Evolutionary conservation across 2,888 invertebrate genomes (phyloP).

Genomic region (Desoria tigrina): DNA sequence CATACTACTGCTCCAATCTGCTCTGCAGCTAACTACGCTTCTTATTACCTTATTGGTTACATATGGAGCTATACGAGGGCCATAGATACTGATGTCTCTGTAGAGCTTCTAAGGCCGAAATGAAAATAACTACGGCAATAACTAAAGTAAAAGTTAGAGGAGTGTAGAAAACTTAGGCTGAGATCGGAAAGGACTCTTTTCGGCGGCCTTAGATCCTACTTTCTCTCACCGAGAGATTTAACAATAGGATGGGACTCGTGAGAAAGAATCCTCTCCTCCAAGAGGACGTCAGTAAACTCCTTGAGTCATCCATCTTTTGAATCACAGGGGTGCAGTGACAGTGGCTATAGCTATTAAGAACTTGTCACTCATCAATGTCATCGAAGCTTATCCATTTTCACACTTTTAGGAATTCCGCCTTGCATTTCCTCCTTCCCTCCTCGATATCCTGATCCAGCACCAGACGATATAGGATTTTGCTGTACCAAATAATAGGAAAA

Average conservation of each 20-base stretch:
- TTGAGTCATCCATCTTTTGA: conserved; percentile 47
- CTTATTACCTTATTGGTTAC: too few species aligned
- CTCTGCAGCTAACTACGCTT: too few species aligned
- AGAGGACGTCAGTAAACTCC: not conserved
- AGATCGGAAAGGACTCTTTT: not conserved
- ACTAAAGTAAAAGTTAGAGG: conserved; percentile 5
- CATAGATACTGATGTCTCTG: too few species aligned
- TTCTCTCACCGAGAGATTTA: conserved; percentile 1
- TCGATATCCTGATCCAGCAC: too few species aligned
- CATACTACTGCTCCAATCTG: too few species aligned
- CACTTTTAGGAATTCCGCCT: conserved; percentile 17
- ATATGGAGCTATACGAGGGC: too few species aligned
- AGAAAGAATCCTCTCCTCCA: conserved; percentile 2
- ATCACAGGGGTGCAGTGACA: conserved; percentile 47
- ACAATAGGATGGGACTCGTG: not conserved
- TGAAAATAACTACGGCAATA: not conserved
- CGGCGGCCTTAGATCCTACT: not conserved
- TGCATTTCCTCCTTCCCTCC: too few species aligned
- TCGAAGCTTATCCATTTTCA: conserved; percentile 23
- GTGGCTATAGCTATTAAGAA: conserved; percentile 46
- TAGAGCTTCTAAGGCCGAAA: too few species aligned
- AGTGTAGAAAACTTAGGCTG: conserved; percentile 5
- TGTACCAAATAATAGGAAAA: too few species aligned
- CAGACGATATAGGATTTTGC: too few species aligned
- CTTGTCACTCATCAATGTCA: conserved; percentile 48